A percentile compares a stretch with the other conserved stretches of the same genome.
Evolutionary conservation across 2,888 invertebrate species (phyloP).

Genomic region (Phengaris arion): DNA sequence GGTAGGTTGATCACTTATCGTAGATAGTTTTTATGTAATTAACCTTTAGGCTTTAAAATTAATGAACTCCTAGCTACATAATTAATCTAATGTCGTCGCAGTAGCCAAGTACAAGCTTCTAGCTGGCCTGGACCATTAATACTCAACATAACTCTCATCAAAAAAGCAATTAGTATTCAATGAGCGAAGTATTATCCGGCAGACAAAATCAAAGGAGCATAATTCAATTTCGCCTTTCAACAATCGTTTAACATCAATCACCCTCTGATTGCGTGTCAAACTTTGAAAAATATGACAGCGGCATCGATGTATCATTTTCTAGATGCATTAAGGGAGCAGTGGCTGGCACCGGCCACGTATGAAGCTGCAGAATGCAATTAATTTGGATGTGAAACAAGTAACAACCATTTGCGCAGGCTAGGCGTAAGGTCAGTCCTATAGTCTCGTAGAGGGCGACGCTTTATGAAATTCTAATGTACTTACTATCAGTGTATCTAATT

Average conservation of each 20-base stretch:
- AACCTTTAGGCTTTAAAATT: neutral
- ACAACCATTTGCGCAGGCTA: too few relatives aligned
- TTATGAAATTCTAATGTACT: too few relatives aligned
- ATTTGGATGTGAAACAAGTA: too few relatives aligned
- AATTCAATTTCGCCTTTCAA: constrained; percentile 62
- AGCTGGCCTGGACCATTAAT: constrained; percentile 4
- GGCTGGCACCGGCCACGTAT: too few relatives aligned
- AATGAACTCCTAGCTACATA: neutral
- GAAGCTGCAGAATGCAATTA: too few relatives aligned
- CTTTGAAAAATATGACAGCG: constrained; percentile 59
- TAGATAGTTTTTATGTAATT: neutral
- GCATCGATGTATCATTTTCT: constrained; percentile 41
- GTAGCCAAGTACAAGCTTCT: constrained; percentile 9
- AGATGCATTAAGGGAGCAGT: neutral
- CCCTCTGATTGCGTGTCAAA: constrained; percentile 55
- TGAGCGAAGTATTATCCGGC: constrained; percentile 19
- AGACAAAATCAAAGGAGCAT: constrained; percentile 34
- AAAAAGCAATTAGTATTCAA: constrained; percentile 31
- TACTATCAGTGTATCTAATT: too few relatives aligned
- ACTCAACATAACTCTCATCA: constrained; percentile 23
- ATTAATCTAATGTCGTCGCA: constrained; percentile 3
- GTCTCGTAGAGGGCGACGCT: too few relatives aligned
- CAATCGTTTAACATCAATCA: constrained; percentile 58
- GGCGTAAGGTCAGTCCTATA: too few relatives aligned
- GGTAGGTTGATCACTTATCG: neutral